Conservation (phyloP, 2,113 vertebrate species). For the Lamprotornis superbus region DNA sequence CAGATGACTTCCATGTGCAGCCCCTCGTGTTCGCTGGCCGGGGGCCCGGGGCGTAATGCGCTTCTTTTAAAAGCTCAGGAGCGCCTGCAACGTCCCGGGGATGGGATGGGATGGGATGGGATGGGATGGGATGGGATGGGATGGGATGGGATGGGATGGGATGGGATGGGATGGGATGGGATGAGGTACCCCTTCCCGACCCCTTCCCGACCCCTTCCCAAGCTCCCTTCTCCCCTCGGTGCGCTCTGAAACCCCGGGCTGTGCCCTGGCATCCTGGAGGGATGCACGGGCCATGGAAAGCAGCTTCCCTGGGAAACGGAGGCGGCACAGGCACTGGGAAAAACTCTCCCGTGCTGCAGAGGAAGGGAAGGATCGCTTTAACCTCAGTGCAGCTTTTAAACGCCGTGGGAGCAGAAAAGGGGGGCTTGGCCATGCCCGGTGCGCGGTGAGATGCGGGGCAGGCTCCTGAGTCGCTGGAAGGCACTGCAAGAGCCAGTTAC, state of each 20-base stretch:
- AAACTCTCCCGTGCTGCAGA: neutral
- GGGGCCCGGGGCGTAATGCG: neutral
- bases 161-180: neutral
- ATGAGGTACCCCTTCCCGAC: too few species aligned
- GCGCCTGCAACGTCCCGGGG: neutral
- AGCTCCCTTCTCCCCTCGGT: neutral
- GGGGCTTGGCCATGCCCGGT: accelerated
- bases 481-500: neutral
- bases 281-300: accelerated
- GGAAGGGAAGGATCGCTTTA: neutral
- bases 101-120: neutral
- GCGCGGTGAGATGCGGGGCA: accelerated
- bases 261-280: accelerated
- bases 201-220: neutral
- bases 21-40: neutral
- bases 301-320: neutral
- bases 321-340: neutral
- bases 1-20: conserved; percentile 40
- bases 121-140: neutral
- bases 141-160: neutral
- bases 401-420: accelerated
- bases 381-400: neutral
- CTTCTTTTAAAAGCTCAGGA: conserved; percentile 67
- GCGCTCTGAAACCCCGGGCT: too few species aligned
- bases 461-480: neutral